Evolutionary conservation across 2,797 vertebrate genomes (phyloP).

Genomic region (Cirrhinus mrigala): DNA sequence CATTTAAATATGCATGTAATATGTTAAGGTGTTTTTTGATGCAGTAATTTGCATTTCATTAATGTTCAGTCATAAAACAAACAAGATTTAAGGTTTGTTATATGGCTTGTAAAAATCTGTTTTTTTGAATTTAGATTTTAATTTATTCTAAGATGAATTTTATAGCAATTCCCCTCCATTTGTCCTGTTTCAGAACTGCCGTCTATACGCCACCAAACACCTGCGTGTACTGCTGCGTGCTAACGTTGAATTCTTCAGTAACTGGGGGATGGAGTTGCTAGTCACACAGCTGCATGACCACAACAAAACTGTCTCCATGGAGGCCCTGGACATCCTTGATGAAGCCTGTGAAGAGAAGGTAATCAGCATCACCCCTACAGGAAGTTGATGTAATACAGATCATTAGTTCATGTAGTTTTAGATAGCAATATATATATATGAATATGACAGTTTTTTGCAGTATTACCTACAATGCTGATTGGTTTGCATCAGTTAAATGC

Average conservation of each 20-base stretch:
- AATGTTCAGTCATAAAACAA: neutral
- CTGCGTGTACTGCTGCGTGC: constrained; percentile 84
- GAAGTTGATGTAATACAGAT: neutral
- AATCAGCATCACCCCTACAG: constrained; percentile 41
- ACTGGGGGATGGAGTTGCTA: constrained; percentile 87
- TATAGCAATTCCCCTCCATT: neutral
- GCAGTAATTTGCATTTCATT: neutral
- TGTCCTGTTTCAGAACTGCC: constrained; percentile 77
- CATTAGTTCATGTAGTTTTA: neutral
- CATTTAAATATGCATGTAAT: neutral
- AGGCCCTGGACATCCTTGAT: constrained; percentile 87
- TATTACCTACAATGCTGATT: neutral
- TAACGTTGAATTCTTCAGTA: constrained; percentile 89
- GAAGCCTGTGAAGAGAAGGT: constrained; percentile 91
- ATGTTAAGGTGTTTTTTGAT: neutral
- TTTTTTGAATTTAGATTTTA: neutral
- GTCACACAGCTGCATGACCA: constrained; percentile 88
- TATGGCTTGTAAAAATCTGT: neutral
- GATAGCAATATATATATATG: too few species aligned
- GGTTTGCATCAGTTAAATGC: neutral
- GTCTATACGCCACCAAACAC: constrained; percentile 87
- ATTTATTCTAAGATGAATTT: neutral
- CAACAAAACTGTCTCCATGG: constrained; percentile 86
- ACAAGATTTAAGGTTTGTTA: neutral
- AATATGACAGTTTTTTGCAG: neutral